Percentiles rank a stretch among this genome's conserved stretches.
Evolutionary conservation across 2,888 invertebrate species (phyloP).

Genomic region (Sicus ferrugineus): DNA sequence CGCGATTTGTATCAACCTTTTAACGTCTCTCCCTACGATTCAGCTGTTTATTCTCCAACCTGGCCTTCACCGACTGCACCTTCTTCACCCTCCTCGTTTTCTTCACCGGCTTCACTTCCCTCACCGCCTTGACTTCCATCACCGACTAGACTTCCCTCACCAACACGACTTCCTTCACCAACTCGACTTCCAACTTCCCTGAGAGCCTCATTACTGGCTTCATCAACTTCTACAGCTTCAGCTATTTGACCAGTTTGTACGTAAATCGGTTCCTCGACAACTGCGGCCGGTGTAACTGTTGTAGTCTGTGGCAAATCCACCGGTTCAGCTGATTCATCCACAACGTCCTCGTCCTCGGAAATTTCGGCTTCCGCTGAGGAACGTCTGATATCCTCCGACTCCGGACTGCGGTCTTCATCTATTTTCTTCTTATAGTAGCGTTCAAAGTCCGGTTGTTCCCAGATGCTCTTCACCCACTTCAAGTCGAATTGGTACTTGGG

Average conservation of each 20-base stretch:
- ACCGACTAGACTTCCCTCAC: too few relatives aligned
- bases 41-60: background rate
- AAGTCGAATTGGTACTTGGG: slow-evolving; percentile 53
- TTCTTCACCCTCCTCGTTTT: background rate
- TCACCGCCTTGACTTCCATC: too few relatives aligned
- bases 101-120: too few relatives aligned
- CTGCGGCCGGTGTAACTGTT: too few relatives aligned
- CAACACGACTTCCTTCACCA: too few relatives aligned
- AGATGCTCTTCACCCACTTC: slow-evolving; percentile 57
- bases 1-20: too few relatives aligned
- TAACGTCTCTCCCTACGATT: too few relatives aligned
- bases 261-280: background rate
- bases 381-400: background rate
- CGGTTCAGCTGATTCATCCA: background rate
- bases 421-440: slow-evolving; percentile 55
- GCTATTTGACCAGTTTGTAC: background rate
- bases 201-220: background rate
- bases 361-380: too few relatives aligned
- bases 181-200: too few relatives aligned
- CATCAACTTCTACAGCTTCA: background rate
- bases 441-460: slow-evolving; percentile 57
- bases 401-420: slow-evolving; percentile 38
- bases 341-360: background rate
- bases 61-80: background rate
- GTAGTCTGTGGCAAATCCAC: too few relatives aligned